Evolutionary conservation across 2,113 vertebrate species (phyloP).

Genomic region (Lepidothrix coronata): DNA sequence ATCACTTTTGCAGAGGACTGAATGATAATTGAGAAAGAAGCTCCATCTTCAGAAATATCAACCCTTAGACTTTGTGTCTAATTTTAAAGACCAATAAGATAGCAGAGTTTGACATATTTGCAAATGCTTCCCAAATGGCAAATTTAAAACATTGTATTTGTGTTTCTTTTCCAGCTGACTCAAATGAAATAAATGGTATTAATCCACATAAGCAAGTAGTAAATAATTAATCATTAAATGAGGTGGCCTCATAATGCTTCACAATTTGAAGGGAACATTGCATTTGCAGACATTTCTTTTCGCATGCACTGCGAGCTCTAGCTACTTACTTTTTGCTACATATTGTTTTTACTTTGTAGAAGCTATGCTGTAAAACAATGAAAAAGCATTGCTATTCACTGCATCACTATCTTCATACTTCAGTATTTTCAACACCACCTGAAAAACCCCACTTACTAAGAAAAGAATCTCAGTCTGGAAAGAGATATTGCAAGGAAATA

Average conservation of each 20-base stretch:
- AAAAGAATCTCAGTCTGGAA: background rate
- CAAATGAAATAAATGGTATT: background rate
- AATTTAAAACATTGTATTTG: background rate
- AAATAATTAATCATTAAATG: background rate
- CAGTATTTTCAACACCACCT: background rate
- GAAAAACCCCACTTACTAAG: background rate
- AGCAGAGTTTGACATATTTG: background rate
- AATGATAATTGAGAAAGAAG: background rate
- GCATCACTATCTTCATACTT: background rate
- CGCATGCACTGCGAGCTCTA: background rate
- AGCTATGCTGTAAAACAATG: background rate
- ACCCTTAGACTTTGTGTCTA: background rate
- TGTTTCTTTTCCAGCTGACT: constrained; percentile 2
- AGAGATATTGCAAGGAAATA: background rate
- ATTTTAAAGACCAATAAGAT: background rate
- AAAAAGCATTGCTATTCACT: background rate
- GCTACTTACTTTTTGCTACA: background rate
- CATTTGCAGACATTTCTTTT: constrained; percentile 1
- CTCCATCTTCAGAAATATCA: background rate
- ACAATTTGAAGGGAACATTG: constrained; percentile 43
- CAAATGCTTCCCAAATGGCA: background rate
- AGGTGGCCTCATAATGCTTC: background rate
- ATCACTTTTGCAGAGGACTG: background rate
- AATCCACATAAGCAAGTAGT: background rate
- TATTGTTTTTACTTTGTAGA: background rate